Percentiles rank a stretch among this genome's conserved stretches.
Conservation (phyloP, 2,113 vertebrate genomes). For the Candoia aspera region DNA sequence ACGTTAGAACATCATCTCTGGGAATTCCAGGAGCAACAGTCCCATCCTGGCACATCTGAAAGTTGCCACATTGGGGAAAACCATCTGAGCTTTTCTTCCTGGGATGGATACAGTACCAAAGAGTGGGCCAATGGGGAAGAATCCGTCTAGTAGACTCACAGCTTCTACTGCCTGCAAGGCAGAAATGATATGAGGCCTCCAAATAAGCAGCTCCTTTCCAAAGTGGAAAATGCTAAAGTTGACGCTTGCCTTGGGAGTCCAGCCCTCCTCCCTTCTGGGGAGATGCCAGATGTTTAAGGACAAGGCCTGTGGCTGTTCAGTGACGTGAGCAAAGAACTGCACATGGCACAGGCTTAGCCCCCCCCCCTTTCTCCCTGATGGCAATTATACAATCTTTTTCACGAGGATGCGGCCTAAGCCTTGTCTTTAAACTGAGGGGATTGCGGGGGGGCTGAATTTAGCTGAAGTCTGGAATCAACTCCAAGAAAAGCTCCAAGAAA, state of each 20-base stretch:
- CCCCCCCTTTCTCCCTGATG: neutral
- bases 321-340: neutral
- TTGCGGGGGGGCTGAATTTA: neutral
- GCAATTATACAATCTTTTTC: neutral
- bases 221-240: neutral
- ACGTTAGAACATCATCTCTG: neutral
- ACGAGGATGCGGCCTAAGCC: neutral
- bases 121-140: neutral
- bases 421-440: neutral
- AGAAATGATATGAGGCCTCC: neutral
- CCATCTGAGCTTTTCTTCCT: neutral
- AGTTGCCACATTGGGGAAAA: neutral
- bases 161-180: neutral
- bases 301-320: neutral
- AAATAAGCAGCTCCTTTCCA: neutral
- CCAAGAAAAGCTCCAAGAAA: neutral
- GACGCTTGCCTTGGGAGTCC: neutral
- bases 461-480: neutral
- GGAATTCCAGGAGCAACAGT: neutral
- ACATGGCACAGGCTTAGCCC: neutral
- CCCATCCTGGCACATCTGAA: neutral
- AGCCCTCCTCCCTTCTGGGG: neutral
- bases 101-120: neutral
- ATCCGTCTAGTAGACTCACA: neutral
- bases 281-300: neutral